A percentile compares a stretch with the other conserved stretches of the same genome.
These are phyloP conservation scores for Aphrophora alni DNA, from an alignment of 2,888 invertebrate species.

Conservation along the genomic window DNA sequence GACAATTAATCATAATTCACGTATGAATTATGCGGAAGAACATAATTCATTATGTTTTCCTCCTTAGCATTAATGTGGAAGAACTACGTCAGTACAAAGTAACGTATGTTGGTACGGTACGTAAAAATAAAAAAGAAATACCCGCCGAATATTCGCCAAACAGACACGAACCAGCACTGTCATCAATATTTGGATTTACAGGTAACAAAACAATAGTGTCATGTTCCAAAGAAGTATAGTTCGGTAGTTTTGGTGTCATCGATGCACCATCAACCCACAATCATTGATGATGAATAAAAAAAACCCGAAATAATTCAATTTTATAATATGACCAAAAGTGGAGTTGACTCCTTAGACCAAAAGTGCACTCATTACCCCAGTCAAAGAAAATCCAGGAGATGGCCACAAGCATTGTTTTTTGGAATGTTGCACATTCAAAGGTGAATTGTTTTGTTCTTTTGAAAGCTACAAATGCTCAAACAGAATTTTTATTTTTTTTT, in stretches of 20 bases:
- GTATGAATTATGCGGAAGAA: no score
- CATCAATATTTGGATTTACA: slow-evolving; percentile 16
- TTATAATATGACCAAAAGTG: slow-evolving; percentile 34
- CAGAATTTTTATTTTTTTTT: no score
- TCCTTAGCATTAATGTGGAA: no score
- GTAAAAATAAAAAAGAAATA: not conserved
- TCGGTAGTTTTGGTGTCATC: slow-evolving; percentile 9
- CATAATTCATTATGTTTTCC: no score
- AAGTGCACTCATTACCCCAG: slow-evolving; percentile 34
- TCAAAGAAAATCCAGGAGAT: slow-evolving; percentile 26
- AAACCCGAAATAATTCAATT: slow-evolving; percentile 36
- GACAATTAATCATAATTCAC: no score
- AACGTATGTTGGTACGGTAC: slow-evolving; percentile 12
- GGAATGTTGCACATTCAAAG: no score
- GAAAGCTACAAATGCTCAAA: no score
- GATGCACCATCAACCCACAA: slow-evolving; percentile 35
- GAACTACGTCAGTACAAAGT: no score
- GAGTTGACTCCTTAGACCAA: slow-evolving; percentile 37
- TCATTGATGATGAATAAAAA: not conserved
- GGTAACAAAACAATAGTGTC: slow-evolving; percentile 9
- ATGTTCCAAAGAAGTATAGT: slow-evolving; percentile 7
- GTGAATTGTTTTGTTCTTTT: no score
- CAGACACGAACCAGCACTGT: not conserved
- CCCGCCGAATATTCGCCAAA: slow-evolving; percentile 9
- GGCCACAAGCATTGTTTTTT: no score